Base-by-base conservation (phyloP, 2,113 vertebrate genomes). In the Glaucomys volans region DNA sequence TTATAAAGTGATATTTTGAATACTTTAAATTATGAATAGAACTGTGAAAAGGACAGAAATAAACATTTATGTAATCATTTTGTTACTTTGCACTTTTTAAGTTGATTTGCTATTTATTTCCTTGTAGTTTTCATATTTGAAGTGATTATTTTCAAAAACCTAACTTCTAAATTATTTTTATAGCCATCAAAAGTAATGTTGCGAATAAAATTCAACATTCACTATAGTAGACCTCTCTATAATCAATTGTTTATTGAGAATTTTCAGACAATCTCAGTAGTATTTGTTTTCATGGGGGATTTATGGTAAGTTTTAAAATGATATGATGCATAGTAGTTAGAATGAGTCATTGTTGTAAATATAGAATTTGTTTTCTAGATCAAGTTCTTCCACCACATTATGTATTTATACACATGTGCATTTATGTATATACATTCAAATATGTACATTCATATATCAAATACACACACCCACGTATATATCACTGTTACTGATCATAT, bases 1-100 rank as follows among this genome's bases (percentile, higher is more conserved):
- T 97, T 97, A 91, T 96, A 81, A 4, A 90, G 93, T 97, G 94
- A 86, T 97, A 86, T 97, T 87, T 85, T 98, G 91, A 91, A 96
- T 95, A 93, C 76, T 93, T 87, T 96, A 94, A 98, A 91, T 94
- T 82, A 91, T 92, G 93, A 95, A 81, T 94, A 97, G 87, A 95
- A 95, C 24, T 96, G 87, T 96, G 87, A 97, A 81, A 42, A 28
- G 40, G 20, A 76, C 17, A n/a, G 72, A 91, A 80, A 80, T 75
- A 42, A 71, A n/a, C 67, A 59, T 40, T 40, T 28, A 74, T 57
- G 44, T 84, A 71, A 4, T 86, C 3, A 74, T 95, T 95, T 74
- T 50, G 11, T 22, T 35, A 50, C 50, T 22, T 81, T 71, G 37
- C 35, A 71, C 0, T 69, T 94, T n/a, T 40, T 76, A 69, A 50